These are phyloP conservation scores for Chaunax sp. DNA, from an alignment of 2,797 vertebrate species.

Conservation along the genomic window DNA sequence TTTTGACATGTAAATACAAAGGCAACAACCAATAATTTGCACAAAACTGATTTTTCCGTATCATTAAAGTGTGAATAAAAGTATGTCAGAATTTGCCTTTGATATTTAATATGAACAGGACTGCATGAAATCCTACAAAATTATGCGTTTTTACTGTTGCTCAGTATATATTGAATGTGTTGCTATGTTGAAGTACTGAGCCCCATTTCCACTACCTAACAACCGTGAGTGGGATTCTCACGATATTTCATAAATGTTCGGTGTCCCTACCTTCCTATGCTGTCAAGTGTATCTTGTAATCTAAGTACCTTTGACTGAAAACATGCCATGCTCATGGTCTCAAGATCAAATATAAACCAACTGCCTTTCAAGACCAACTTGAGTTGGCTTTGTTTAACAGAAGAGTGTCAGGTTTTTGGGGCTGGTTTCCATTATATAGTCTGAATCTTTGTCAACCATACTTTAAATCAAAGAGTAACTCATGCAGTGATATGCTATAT, in stretches of 20 bases:
- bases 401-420: conserved; percentile 3
- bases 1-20: no score
- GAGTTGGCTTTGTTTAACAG: conserved; percentile 65
- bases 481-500: conserved; percentile 90
- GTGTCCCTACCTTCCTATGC: conserved; percentile 64
- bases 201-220: conserved; percentile 3
- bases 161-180: no score
- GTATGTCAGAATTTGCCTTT: no score
- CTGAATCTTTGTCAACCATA: conserved; percentile 61
- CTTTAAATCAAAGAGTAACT: conserved; percentile 81
- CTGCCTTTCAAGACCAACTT: conserved; percentile 64
- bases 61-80: no score
- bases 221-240: neutral
- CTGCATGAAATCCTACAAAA: no score
- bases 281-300: conserved; percentile 62
- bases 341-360: conserved; percentile 76
- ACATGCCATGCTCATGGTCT: conserved; percentile 91
- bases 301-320: conserved; percentile 80
- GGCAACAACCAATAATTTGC: no score
- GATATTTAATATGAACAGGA: no score
- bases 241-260: conserved; percentile 45
- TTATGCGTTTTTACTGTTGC: no score
- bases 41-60: no score
- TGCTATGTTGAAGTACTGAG: conserved; percentile 6
- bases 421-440: no score